These are phyloP conservation scores for Zonotrichia albicollis DNA, from an alignment of 2,797 vertebrate species.

Conservation along the genomic window DNA sequence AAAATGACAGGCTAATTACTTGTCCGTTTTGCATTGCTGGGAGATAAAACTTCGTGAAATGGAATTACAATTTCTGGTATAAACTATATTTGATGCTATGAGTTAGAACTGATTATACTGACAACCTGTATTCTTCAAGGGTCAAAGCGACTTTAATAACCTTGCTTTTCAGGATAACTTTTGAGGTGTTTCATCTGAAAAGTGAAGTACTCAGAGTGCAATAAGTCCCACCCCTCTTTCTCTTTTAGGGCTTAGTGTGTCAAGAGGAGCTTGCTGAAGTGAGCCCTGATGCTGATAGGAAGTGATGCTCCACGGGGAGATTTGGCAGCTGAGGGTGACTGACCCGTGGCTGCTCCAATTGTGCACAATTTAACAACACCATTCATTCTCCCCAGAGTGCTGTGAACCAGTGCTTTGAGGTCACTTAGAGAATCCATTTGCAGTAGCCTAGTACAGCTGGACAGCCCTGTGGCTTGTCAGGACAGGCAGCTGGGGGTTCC, in stretches of 20 bases:
- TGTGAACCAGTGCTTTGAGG: too few species aligned
- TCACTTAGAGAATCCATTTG: too few species aligned
- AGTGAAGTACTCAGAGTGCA: not conserved
- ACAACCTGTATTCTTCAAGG: not conserved
- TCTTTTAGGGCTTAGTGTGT: not conserved
- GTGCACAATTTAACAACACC: too few species aligned
- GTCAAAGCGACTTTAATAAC: not conserved
- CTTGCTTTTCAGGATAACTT: not conserved
- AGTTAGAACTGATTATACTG: not conserved
- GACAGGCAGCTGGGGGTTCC: too few species aligned
- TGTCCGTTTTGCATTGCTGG: not conserved
- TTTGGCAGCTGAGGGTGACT: too few species aligned
- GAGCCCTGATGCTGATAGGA: too few species aligned
- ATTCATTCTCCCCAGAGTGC: too few species aligned
- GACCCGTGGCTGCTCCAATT: too few species aligned
- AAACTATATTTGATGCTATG: not conserved
- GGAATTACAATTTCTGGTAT: not conserved
- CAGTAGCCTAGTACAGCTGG: too few species aligned
- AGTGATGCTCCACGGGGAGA: too few species aligned
- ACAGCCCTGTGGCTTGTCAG: too few species aligned
- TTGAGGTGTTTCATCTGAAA: not conserved
- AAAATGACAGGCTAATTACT: not conserved
- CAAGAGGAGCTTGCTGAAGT: too few species aligned
- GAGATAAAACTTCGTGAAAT: not conserved
- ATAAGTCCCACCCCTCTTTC: not conserved